These are phyloP conservation scores for Agrotis segetum DNA, from an alignment of 2,888 invertebrate genomes.

Conservation along the genomic window DNA sequence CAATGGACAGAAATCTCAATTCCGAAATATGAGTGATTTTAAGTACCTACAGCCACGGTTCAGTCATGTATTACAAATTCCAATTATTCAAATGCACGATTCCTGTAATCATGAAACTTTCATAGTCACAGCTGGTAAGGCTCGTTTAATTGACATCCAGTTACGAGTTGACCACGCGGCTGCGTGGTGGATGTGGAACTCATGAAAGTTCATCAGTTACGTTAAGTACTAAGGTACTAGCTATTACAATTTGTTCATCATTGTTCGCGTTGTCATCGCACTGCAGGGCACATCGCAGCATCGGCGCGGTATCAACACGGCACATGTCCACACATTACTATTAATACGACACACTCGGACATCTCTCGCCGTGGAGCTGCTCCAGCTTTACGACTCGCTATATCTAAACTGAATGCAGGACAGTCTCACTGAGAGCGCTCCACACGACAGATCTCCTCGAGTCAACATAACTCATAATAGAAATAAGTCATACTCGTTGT, in stretches of 20 bases:
- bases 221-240: slow-evolving; percentile 82
- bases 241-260: slow-evolving; percentile 65
- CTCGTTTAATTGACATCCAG: slow-evolving; percentile 87
- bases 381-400: slow-evolving; percentile 46
- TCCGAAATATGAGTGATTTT: slow-evolving; percentile 79
- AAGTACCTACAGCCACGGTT: slow-evolving; percentile 80
- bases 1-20: slow-evolving; percentile 81
- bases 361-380: slow-evolving; percentile 68
- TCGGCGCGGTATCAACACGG: slow-evolving; percentile 71
- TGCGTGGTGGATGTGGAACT: slow-evolving; percentile 75
- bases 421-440: slow-evolving; percentile 60
- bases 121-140: slow-evolving; percentile 84
- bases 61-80: slow-evolving; percentile 80
- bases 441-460: slow-evolving; percentile 69
- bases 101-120: slow-evolving; percentile 77
- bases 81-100: slow-evolving; percentile 80
- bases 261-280: slow-evolving; percentile 60
- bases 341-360: slow-evolving; percentile 68
- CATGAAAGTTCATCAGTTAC: slow-evolving; percentile 80
- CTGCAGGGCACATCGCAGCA: slow-evolving; percentile 65
- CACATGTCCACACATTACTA: slow-evolving; percentile 83
- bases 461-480: slow-evolving; percentile 79
- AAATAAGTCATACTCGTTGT: slow-evolving; percentile 82
- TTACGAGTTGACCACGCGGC: slow-evolving; percentile 72
- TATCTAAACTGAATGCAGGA: slow-evolving; percentile 42